Conservation (phyloP, 2,888 invertebrate species). For the Bellardia bayeri region DNA sequence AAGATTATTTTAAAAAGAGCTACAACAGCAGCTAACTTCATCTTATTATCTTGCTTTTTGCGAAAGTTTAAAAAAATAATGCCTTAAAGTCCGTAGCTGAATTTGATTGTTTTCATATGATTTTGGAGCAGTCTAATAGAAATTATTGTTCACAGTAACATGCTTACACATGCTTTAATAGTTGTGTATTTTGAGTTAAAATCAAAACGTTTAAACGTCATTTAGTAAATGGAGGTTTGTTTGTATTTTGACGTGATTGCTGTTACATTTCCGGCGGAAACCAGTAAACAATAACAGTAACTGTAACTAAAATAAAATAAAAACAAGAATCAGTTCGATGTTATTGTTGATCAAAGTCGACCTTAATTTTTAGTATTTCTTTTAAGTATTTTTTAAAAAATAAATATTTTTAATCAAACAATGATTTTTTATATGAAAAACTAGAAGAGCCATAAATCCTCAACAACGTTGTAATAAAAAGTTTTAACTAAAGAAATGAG, state of each 20-base stretch:
- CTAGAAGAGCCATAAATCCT: no score
- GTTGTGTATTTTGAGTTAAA: not conserved
- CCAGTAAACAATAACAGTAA: slow-evolving; percentile 40
- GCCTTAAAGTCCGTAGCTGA: no score
- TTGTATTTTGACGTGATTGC: slow-evolving; percentile 27
- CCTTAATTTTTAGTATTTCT: not conserved
- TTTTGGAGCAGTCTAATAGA: not conserved
- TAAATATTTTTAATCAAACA: no score
- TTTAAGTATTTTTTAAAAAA: no score
- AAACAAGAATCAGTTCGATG: not conserved
- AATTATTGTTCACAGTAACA: not conserved
- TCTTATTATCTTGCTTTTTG: no score
- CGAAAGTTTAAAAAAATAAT: no score
- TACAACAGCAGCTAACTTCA: no score
- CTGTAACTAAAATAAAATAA: not conserved
- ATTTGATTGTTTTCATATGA: no score
- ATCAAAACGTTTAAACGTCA: slow-evolving; percentile 38
- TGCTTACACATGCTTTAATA: not conserved
- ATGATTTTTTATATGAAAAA: no score
- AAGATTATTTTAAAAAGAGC: no score
- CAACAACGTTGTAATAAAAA: no score
- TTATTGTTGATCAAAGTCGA: not conserved
- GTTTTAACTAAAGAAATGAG: no score
- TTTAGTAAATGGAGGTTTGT: slow-evolving; percentile 49
- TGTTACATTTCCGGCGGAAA: slow-evolving; percentile 56